Conservation (phyloP, 2,888 invertebrate genomes). For the Sycophila texana region DNA sequence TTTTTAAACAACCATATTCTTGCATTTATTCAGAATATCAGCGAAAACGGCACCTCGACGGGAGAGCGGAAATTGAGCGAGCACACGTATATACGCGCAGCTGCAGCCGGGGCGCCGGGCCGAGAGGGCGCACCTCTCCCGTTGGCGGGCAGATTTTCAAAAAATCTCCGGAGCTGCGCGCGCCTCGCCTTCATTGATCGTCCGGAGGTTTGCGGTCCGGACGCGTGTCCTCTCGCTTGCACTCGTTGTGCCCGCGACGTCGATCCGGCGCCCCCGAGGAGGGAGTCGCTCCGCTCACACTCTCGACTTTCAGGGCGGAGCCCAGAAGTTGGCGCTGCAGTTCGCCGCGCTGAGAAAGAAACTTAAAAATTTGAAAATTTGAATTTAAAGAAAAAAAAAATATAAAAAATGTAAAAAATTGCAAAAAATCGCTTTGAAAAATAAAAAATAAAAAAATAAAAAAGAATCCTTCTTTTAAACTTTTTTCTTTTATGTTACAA, state of each 20-base stretch:
- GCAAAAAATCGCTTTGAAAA: slow-evolving; percentile 8
- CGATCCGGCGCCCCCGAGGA: neutral
- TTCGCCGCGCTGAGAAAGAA: slow-evolving; percentile 57
- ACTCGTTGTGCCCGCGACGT: slow-evolving; percentile 1
- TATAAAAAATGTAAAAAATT: slow-evolving; percentile 53
- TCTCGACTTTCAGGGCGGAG: slow-evolving; percentile 72
- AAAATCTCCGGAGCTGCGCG: slow-evolving; percentile 72
- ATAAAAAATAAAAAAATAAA: slow-evolving; percentile 37
- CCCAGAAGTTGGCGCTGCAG: slow-evolving; percentile 64
- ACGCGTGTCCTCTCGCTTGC: slow-evolving; percentile 38
- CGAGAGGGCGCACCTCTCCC: slow-evolving; percentile 61
- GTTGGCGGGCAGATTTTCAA: slow-evolving; percentile 74
- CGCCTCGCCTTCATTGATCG: slow-evolving; percentile 74
- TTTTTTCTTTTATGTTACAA: slow-evolving; percentile 28
- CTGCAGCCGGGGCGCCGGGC: slow-evolving; percentile 49
- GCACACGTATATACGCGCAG: slow-evolving; percentile 3
- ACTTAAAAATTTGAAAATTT: slow-evolving; percentile 54
- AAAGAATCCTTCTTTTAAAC: slow-evolving; percentile 15
- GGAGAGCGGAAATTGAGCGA: neutral
- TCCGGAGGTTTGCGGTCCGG: slow-evolving; percentile 55
- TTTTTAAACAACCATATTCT: neutral
- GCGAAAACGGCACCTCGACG: neutral
- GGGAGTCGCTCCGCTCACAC: slow-evolving; percentile 56
- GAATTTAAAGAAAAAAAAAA: slow-evolving; percentile 56
- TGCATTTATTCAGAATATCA: neutral